Percentiles rank a stretch among this genome's conserved stretches.
Conservation (phyloP, 1,140 invertebrate species). For the Heterodera schachtii region DNA sequence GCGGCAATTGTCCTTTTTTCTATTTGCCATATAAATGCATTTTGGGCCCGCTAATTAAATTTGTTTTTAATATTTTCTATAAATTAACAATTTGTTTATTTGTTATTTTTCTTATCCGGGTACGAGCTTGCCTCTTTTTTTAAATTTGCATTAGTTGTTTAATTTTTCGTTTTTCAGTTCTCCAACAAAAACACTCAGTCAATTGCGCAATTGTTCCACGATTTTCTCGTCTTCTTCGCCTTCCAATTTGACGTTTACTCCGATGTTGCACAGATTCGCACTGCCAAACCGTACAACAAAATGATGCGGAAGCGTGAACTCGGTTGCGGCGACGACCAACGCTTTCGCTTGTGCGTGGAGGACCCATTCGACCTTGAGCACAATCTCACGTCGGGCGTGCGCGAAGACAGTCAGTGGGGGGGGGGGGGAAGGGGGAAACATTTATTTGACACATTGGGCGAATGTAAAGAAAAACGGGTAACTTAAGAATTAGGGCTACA, state of each 20-base stretch:
- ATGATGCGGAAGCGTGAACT: neutral
- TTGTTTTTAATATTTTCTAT: no score
- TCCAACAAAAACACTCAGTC: conserved; percentile 14
- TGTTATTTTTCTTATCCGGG: no score
- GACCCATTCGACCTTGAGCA: conserved; percentile 37
- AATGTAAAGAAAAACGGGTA: no score
- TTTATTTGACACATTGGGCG: no score
- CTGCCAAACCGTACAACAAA: neutral
- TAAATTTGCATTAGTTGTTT: conserved; percentile 1
- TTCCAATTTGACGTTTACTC: neutral
- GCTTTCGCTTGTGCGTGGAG: conserved; percentile 22
- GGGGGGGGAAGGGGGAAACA: no score
- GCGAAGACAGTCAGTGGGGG: conserved; percentile 7
- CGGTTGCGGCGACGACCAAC: neutral
- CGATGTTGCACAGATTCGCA: conserved; percentile 36
- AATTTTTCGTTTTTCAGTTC: neutral
- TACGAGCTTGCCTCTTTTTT: no score
- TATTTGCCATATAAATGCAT: no score
- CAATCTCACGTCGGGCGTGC: conserved; percentile 32
- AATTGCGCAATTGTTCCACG: conserved; percentile 22
- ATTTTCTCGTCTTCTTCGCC: conserved; percentile 26
- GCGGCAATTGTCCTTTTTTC: no score
- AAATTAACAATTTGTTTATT: no score
- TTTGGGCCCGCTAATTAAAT: no score
- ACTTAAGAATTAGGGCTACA: no score